Evolutionary conservation across 2,888 invertebrate species (phyloP), one percentile per base, ranked within the genome.

Genomic region (Yponomeuta evonymella): DNA sequence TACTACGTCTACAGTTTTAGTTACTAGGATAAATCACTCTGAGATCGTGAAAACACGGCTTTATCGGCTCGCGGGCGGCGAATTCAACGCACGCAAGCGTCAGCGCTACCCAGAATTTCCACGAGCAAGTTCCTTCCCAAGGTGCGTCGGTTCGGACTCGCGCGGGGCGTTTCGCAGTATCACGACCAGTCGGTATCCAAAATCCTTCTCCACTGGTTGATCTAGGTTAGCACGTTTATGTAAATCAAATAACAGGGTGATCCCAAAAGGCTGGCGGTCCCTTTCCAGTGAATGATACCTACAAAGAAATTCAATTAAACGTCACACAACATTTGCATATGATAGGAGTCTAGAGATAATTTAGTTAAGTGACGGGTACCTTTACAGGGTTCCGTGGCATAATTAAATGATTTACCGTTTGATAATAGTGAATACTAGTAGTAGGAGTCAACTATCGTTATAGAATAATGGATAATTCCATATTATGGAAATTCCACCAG

Each of bases 301-400:
- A 90, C 90, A 88, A 84, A 86, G 87, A 88, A 89, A 90, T 90
- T 90, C 90, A 90, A 90, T 91, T 92, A 89, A 80, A 78, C 80
- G 83, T 82, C 79, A 85, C 87, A 83, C 81, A 85, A 86, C 82
- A 91, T 91, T 90, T 90, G 89, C 90, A 91, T 79, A 77, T 58
- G 51, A 58, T 89, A 87, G 86, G 89, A 90, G 89, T 89, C 88
- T 83, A 29, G 77, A 82, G 82, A 83, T 88, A 86, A 90, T 89
- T 86, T 87, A 89, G 87, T 90, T 86, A 90, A 88, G 84, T 88
- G 86, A 82, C 80, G 82, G 82, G 80, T 79, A 82, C 81, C 63
- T 67, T 71, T 70, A 69, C 62, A 83, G 84, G 84, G 83, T 86
- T 83, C 82, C 84, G 78, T 79, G 79, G 87, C 85, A 87, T 89